A percentile compares a stretch with the other conserved stretches of the same genome.
Conservation (phyloP, 2,113 vertebrate genomes). For the Brachypteracias leptosomus region DNA sequence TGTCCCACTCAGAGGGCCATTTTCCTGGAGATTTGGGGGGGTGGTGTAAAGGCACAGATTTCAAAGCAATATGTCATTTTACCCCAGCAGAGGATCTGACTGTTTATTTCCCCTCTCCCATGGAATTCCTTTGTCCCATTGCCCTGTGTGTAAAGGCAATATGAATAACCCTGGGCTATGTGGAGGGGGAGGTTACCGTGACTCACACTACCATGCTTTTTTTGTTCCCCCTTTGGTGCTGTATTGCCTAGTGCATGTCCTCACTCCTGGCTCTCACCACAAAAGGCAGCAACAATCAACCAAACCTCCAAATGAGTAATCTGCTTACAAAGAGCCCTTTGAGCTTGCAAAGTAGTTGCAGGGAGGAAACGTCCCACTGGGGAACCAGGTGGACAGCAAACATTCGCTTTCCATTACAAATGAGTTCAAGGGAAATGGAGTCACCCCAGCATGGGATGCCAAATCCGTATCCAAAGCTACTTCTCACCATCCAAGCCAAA, state of each 20-base stretch:
- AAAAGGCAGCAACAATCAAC: slow-evolving; percentile 56
- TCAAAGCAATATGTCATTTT: slow-evolving; percentile 48
- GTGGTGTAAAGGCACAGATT: background rate
- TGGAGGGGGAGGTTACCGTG: slow-evolving; percentile 24
- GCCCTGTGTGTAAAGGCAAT: slow-evolving; percentile 17
- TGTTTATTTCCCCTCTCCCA: slow-evolving; percentile 33
- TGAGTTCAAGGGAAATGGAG: slow-evolving; percentile 80
- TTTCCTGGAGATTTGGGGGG: background rate
- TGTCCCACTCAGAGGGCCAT: background rate
- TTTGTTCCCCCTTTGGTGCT: slow-evolving; percentile 41
- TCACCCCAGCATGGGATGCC: slow-evolving; percentile 77
- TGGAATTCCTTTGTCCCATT: slow-evolving; percentile 37
- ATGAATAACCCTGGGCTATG: background rate
- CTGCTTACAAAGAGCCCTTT: slow-evolving; percentile 80
- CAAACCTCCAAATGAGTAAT: slow-evolving; percentile 68
- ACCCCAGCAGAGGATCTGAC: background rate
- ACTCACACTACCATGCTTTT: slow-evolving; percentile 53
- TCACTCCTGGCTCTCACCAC: slow-evolving; percentile 52
- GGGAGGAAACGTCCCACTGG: slow-evolving; percentile 76
- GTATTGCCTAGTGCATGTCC: slow-evolving; percentile 17
- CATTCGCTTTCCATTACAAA: slow-evolving; percentile 86
- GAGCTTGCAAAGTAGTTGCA: slow-evolving; percentile 69
- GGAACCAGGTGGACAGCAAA: slow-evolving; percentile 82
- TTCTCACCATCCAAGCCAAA: slow-evolving; percentile 71
- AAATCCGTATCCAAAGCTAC: slow-evolving; percentile 47